A percentile compares a stretch with the other conserved stretches of the same genome.
Conservation (phyloP, 2,888 invertebrate genomes). For the Oscheius sp. region DNA sequence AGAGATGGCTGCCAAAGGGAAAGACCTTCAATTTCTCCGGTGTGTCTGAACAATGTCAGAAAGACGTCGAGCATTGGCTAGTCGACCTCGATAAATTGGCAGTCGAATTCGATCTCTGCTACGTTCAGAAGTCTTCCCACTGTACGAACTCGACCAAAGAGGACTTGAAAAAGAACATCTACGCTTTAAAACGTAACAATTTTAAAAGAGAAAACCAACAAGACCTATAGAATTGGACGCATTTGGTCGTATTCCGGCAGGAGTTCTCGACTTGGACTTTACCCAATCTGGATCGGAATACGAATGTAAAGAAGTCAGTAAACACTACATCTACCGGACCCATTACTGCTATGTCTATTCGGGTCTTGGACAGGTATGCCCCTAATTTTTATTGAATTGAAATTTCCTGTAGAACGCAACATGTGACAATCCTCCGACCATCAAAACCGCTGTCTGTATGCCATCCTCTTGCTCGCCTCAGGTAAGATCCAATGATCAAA, state of each 20-base stretch:
- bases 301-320: slow-evolving; percentile 37
- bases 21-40: neutral
- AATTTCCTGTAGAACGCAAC: slow-evolving; percentile 18
- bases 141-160: slow-evolving; percentile 35
- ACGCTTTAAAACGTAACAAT: slow-evolving; percentile 40
- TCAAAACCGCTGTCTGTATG: slow-evolving; percentile 43
- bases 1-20: slow-evolving; percentile 12
- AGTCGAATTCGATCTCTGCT: slow-evolving; percentile 13
- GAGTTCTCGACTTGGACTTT: slow-evolving; percentile 36
- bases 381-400: neutral
- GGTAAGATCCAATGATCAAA: neutral
- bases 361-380: slow-evolving; percentile 17
- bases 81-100: slow-evolving; percentile 4
- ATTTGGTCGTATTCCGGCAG: slow-evolving; percentile 41
- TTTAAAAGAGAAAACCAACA: neutral
- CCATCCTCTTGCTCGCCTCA: slow-evolving; percentile 35
- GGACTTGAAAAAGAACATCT: slow-evolving; percentile 36
- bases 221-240: slow-evolving; percentile 44
- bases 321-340: slow-evolving; percentile 40
- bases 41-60: neutral
- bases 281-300: slow-evolving; percentile 38
- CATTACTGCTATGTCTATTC: slow-evolving; percentile 39
- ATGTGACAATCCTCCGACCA: neutral
- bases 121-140: slow-evolving; percentile 31
- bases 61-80: neutral